These are phyloP conservation scores for Otolemur crassicaudatus DNA, from an alignment of 2,797 vertebrate genomes.

Conservation along the genomic window DNA sequence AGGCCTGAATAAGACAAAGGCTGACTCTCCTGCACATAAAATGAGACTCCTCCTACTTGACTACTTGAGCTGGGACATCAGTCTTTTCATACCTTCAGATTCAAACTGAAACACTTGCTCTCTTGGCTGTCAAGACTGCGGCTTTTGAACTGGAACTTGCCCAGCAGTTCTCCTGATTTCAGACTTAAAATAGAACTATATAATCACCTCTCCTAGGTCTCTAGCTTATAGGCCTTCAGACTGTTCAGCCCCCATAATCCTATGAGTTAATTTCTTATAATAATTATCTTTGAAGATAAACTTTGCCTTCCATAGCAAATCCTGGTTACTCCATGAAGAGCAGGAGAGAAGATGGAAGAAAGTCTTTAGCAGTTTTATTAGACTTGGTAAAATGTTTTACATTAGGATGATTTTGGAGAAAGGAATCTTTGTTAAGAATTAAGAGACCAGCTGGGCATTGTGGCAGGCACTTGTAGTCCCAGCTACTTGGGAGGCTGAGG, in stretches of 20 bases:
- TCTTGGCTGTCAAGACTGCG: background rate
- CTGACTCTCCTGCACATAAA: background rate
- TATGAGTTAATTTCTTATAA: background rate
- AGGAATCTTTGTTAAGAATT: conserved; percentile 20
- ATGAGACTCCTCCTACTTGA: background rate
- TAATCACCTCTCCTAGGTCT: background rate
- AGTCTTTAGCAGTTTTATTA: background rate
- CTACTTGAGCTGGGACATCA: background rate
- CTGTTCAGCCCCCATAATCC: background rate
- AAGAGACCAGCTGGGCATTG: background rate
- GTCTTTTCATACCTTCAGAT: background rate
- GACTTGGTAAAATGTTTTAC: conserved; percentile 6
- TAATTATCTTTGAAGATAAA: background rate
- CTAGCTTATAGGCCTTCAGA: background rate
- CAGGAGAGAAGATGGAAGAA: conserved; percentile 26
- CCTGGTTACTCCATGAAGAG: background rate
- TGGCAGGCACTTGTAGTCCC: no score
- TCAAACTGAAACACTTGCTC: background rate
- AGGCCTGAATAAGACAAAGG: background rate
- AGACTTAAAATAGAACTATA: background rate
- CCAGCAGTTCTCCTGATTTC: background rate
- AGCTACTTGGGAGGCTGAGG: no score
- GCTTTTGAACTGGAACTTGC: background rate
- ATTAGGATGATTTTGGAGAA: background rate
- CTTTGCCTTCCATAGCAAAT: background rate